Conservation (phyloP, 2,888 invertebrate species). For the Chymomyza caudatula region DNA sequence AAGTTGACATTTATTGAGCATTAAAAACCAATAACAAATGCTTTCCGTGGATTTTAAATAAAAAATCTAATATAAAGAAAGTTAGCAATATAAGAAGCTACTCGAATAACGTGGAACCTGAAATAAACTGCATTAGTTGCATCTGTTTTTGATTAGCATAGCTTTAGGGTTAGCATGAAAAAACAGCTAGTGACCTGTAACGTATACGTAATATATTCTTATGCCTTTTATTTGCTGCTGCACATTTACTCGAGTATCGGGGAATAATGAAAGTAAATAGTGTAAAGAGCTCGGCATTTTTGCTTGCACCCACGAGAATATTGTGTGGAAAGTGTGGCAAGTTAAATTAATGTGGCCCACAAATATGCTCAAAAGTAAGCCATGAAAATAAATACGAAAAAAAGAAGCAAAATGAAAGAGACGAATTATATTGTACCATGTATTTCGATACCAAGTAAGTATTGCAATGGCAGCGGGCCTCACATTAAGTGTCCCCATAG, state of each 20-base stretch:
- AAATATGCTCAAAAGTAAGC: slow-evolving; percentile 54
- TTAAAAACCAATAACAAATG: no score
- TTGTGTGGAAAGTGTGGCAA: neutral
- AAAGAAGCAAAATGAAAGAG: slow-evolving; percentile 22
- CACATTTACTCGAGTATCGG: neutral
- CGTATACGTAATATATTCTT: no score
- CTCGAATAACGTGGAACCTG: no score
- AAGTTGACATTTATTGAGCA: no score
- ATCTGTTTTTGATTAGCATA: no score
- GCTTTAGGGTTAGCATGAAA: no score
- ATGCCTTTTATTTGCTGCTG: no score
- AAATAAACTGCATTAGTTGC: no score
- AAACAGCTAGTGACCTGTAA: no score
- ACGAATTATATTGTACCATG: neutral
- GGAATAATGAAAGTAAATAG: neutral
- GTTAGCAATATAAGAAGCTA: no score
- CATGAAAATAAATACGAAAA: slow-evolving; percentile 52
- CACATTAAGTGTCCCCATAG: slow-evolving; percentile 61
- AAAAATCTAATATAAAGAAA: no score
- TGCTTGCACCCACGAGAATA: neutral
- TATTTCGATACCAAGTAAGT: slow-evolving; percentile 14
- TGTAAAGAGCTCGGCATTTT: neutral
- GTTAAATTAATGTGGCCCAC: slow-evolving; percentile 10
- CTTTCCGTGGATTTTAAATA: no score
- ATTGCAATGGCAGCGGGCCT: slow-evolving; percentile 32